A percentile compares a stretch with the other conserved stretches of the same genome.
These are phyloP conservation scores for Nemoura dubitans DNA, from an alignment of 2,888 invertebrate genomes.

Conservation along the genomic window DNA sequence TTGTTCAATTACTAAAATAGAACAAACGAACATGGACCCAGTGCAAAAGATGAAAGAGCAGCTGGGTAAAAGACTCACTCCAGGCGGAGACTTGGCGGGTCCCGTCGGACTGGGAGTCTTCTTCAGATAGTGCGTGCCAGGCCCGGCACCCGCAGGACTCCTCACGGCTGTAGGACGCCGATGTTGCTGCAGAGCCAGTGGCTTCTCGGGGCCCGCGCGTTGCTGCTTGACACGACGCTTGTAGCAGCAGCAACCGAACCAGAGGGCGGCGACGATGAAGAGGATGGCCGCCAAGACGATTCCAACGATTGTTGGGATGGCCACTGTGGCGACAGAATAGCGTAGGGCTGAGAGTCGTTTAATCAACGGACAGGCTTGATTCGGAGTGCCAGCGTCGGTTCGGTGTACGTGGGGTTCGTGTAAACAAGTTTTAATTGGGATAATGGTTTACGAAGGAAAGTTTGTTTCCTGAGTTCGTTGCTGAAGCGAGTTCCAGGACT, in stretches of 20 bases:
- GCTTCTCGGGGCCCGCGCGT: conserved; percentile 47
- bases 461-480: not conserved
- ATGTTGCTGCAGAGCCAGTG: conserved; percentile 73
- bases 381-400: not conserved
- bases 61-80: conserved; percentile 56
- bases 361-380: not conserved
- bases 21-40: too few relatives aligned
- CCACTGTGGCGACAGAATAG: conserved; percentile 60
- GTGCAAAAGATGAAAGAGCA: too few relatives aligned
- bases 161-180: conserved; percentile 83
- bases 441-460: not conserved
- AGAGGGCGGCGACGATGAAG: conserved; percentile 68
- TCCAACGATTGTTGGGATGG: conserved; percentile 67
- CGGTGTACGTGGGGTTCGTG: not conserved
- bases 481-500: not conserved
- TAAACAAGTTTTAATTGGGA: conserved; percentile 1
- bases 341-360: not conserved
- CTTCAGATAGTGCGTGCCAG: conserved; percentile 80
- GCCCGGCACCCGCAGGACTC: conserved; percentile 80
- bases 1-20: too few relatives aligned
- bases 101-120: conserved; percentile 90
- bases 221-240: conserved; percentile 58
- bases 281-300: conserved; percentile 70
- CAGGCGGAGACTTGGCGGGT: conserved; percentile 66
- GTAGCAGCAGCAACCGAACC: conserved; percentile 73